phyloP scores from a whole-genome alignment of 2,797 vertebrate species.

The Falco novaeseelandiae region DNA sequence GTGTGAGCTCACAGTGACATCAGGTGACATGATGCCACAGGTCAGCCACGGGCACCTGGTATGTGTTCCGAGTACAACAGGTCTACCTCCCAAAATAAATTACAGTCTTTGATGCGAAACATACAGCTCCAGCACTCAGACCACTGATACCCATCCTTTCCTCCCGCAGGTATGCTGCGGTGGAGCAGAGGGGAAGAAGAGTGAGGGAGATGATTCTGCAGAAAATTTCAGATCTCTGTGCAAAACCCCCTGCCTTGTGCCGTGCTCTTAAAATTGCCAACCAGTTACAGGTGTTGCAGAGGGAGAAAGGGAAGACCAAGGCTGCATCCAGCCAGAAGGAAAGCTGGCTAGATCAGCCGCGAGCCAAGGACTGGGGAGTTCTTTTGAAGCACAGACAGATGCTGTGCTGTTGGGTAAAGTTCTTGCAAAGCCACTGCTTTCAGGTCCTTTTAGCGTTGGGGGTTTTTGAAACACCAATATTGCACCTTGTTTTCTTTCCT shows the following conservation, averaged over 20 bases:
- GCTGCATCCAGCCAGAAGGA: not conserved
- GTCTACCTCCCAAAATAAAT: not conserved
- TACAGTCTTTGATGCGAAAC: not conserved
- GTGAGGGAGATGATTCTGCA: not conserved
- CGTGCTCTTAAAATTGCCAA: not conserved
- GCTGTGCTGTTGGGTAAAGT: not conserved
- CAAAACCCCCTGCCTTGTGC: not conserved
- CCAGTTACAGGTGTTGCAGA: not conserved
- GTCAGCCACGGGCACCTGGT: not conserved
- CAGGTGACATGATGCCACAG: not conserved
- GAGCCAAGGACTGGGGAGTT: not conserved
- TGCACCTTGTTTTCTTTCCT: not conserved
- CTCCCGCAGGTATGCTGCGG: not conserved
- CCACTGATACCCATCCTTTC: not conserved
- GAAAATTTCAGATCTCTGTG: not conserved
- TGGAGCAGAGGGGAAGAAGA: not conserved
- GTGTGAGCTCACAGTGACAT: slow-evolving; percentile 4
- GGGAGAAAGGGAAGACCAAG: not conserved
- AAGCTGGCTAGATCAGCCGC: not conserved
- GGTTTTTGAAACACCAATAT: not conserved
- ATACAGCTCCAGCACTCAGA: not conserved
- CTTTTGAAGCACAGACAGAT: not conserved
- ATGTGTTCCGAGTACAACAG: not conserved
- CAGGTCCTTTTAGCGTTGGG: not conserved
- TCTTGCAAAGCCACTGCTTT: not conserved